Conservation (phyloP, 2,888 invertebrate genomes). For the Rhorus exstirpatorius region DNA sequence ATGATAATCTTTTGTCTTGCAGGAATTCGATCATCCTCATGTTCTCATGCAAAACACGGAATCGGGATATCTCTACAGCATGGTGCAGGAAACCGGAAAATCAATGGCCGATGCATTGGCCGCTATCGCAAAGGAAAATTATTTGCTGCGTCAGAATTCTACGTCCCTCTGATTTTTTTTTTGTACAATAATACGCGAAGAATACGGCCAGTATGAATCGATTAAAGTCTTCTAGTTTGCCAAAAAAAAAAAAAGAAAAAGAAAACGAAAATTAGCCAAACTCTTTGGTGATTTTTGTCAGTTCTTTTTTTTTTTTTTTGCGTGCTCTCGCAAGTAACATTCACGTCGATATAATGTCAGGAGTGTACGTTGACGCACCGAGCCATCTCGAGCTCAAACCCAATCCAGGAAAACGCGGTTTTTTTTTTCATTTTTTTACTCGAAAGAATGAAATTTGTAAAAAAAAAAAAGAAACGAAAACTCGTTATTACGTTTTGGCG, state of each 20-base stretch:
- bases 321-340: slow-evolving; percentile 4
- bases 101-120: slow-evolving; percentile 89
- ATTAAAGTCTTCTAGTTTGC: too few species aligned
- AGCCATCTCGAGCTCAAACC: not conserved
- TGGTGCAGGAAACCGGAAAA: slow-evolving; percentile 90
- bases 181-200: too few species aligned
- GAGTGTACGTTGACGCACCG: not conserved
- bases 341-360: not conserved
- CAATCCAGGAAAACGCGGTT: not conserved
- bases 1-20: slow-evolving; percentile 53
- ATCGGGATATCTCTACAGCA: slow-evolving; percentile 87
- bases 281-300: slow-evolving; percentile 1
- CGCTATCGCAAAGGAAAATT: slow-evolving; percentile 88
- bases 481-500: not conserved
- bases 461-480: not conserved
- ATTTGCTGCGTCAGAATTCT: slow-evolving; percentile 72
- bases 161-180: slow-evolving; percentile 58
- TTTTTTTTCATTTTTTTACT: not conserved
- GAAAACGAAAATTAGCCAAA: not conserved
- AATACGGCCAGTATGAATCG: too few species aligned
- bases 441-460: not conserved
- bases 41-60: slow-evolving; percentile 87
- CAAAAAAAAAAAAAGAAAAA: too few species aligned
- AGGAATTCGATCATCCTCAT: slow-evolving; percentile 92
- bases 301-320: not conserved